Percentiles rank a stretch among this genome's conserved stretches.
Evolutionary conservation across 2,797 vertebrate species (phyloP).

Genomic region (Echeneis naucrates): DNA sequence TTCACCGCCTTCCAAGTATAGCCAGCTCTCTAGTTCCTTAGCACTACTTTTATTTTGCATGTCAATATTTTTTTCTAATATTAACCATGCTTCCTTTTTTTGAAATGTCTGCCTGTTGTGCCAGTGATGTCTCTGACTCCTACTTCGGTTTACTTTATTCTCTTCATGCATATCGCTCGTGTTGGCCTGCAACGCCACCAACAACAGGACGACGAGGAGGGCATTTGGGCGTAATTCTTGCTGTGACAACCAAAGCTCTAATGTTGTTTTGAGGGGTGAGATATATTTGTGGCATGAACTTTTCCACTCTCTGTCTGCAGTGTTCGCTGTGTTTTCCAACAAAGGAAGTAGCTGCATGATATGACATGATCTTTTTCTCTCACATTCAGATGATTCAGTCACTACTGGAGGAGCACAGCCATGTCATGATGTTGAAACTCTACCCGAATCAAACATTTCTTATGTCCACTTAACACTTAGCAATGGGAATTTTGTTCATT

Average conservation of each 20-base stretch:
- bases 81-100: not conserved
- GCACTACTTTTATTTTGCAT: not conserved
- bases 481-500: constrained; percentile 63
- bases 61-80: not conserved
- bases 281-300: constrained; percentile 33
- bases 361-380: constrained; percentile 8
- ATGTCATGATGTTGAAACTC: constrained; percentile 93
- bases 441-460: constrained; percentile 94
- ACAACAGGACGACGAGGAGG: constrained; percentile 98
- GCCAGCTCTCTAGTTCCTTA: not conserved
- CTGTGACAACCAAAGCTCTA: constrained; percentile 94
- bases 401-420: constrained; percentile 95
- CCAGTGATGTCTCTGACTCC: constrained; percentile 23
- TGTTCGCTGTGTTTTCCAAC: not conserved
- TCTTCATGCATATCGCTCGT: constrained; percentile 75
- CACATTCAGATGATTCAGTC: constrained; percentile 90
- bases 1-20: not conserved
- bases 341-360: not conserved
- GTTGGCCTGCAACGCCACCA: constrained; percentile 68
- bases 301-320: not conserved
- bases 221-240: constrained; percentile 97
- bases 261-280: constrained; percentile 97
- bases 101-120: constrained; percentile 12
- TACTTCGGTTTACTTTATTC: constrained; percentile 67
- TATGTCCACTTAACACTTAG: constrained; percentile 78